phyloP scores from a whole-genome alignment of 1,140 invertebrate genomes.

The Drosophila sturtevanti region DNA sequence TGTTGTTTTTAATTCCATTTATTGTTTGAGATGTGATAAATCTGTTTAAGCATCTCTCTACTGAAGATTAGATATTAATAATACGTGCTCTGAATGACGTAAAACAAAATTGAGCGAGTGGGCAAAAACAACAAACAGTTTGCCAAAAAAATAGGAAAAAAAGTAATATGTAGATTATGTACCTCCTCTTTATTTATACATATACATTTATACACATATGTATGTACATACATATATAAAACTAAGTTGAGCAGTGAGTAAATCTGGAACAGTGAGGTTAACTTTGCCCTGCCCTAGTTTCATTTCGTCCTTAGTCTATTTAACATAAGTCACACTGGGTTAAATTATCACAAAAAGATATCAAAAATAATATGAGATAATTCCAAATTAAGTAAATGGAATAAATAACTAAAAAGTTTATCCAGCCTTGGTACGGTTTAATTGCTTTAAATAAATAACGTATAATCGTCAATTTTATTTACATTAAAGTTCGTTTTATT shows the following conservation, averaged over 20 bases:
- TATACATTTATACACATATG: background rate
- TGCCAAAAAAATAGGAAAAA: slow-evolving; percentile 28
- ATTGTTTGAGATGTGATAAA: slow-evolving; percentile 63
- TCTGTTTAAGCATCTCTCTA: slow-evolving; percentile 50
- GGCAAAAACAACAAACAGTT: background rate
- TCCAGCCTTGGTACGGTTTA: too few relatives aligned
- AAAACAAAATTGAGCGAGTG: background rate
- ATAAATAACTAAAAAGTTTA: too few relatives aligned
- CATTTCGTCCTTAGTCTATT: background rate
- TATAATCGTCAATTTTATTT: too few relatives aligned
- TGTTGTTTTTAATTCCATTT: slow-evolving; percentile 34
- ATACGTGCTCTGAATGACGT: slow-evolving; percentile 42
- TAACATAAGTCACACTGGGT: background rate
- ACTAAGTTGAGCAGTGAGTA: background rate
- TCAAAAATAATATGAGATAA: too few relatives aligned
- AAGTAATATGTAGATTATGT: background rate
- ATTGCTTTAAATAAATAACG: too few relatives aligned
- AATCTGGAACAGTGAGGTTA: slow-evolving; percentile 24
- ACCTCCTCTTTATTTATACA: background rate
- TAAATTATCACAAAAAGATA: background rate
- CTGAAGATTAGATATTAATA: slow-evolving; percentile 60
- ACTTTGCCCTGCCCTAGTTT: background rate
- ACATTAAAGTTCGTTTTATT: too few relatives aligned
- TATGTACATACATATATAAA: background rate
- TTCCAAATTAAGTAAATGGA: too few relatives aligned